Conservation (phyloP, 1,140 invertebrate genomes). For the Linepithema humile region DNA sequence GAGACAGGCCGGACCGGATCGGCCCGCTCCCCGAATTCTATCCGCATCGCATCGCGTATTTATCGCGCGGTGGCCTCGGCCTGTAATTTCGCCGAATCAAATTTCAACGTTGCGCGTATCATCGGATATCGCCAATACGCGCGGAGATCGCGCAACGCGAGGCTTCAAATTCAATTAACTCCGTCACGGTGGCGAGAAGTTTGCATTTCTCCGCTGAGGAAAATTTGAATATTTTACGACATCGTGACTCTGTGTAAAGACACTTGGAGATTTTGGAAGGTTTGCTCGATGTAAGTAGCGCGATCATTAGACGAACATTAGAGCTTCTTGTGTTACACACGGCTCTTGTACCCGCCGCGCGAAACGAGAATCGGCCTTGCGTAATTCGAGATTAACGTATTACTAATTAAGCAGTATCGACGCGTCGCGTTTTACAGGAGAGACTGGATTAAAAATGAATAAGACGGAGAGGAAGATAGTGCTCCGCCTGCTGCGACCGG, state of each 20-base stretch:
- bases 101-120: slow-evolving; percentile 39
- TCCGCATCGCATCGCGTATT: slow-evolving; percentile 5
- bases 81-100: slow-evolving; percentile 38
- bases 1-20: neutral
- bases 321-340: neutral
- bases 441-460: neutral
- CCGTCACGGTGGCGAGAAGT: neutral
- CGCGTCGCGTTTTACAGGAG: neutral
- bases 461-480: neutral
- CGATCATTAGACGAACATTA: neutral
- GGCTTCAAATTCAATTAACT: slow-evolving; percentile 28
- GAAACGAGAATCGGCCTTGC: neutral
- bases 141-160: neutral
- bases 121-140: slow-evolving; percentile 5
- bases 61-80: neutral
- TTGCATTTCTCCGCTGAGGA: neutral
- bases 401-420: slow-evolving; percentile 20
- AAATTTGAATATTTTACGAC: neutral
- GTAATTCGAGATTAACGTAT: slow-evolving; percentile 10
- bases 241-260: neutral
- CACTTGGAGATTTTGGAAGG: neutral
- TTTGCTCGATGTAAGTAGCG: neutral
- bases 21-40: neutral
- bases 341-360: neutral
- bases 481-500: neutral